Base-by-base conservation (phyloP, 2,113 vertebrate species). In the Myotis yumanensis region DNA sequence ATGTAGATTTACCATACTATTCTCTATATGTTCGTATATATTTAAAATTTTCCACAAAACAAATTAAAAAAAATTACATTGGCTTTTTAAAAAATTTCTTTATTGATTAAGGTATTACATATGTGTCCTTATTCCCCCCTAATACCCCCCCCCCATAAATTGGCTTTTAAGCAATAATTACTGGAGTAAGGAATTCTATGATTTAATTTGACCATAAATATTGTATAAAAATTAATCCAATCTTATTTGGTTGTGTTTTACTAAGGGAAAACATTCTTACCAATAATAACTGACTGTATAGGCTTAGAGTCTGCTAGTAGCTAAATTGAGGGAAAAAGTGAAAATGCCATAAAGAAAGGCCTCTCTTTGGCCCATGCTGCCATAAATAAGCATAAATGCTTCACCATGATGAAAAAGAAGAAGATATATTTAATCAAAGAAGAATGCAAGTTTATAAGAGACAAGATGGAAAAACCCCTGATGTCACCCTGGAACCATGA, bases 31-130 rank as follows among this genome's bases (percentile, higher is more conserved):
- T 51, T n/a, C 37, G 32, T 25, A 73, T 32, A 54, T 57, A 66
- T 52, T 93, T 91, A 80, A 80, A 84, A 66, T 43, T 88, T 90
- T 68, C 46, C 32, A 76, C 10, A 87, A 82, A 94, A n/a, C 32
- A 82, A 37, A 91, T 81, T 95, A 75, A 90, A 93, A 93, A 51
- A 95, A 80, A 46, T 94, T 69, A 90, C 8, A 93, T 35, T 92
- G 46, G 69, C 46, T 95, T 52, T 52, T 52, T 0, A 46, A 46
- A 46, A 46, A 11, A 46, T 11, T 46, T 51, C 15, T 51, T 51
- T 46, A 11, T 46, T 46, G 46, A 46, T 46, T 46, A 11, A 11
- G 46, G 46, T 46, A 46, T 46, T 46, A 46, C 46, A 46, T 46
- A 46, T 46, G 46, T 46, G 46, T 46, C 46, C 46, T 46, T 46